Conservation (phyloP, 2,113 vertebrate species). For the Laticauda colubrina region DNA sequence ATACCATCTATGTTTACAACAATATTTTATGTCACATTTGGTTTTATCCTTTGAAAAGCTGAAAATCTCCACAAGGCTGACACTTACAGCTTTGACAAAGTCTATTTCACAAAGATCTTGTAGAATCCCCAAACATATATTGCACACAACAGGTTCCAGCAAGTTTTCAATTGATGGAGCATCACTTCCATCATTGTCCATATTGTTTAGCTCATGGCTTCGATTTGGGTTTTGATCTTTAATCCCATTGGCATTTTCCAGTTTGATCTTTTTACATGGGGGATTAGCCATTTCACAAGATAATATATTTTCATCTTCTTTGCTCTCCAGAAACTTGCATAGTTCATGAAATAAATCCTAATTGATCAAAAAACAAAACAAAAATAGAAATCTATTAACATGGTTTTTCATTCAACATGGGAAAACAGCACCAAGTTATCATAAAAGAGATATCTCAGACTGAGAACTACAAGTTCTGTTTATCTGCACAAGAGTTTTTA, state of each 20-base stretch:
- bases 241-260: conserved; percentile 50
- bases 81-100: conserved; percentile 81
- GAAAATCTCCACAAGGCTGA: not conserved
- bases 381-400: not conserved
- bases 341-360: conserved; percentile 81
- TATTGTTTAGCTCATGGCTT: not conserved
- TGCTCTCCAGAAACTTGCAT: conserved; percentile 68
- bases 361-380: conserved; percentile 30
- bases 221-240: conserved; percentile 52
- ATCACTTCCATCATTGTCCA: not conserved
- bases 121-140: conserved; percentile 87
- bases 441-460: not conserved
- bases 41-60: not conserved
- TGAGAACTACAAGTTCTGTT: not conserved
- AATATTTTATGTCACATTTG: not conserved
- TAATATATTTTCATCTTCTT: conserved; percentile 41
- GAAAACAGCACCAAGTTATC: not conserved
- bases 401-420: not conserved
- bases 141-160: conserved; percentile 68
- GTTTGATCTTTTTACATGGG: conserved; percentile 79
- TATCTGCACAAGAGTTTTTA: not conserved
- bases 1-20: not conserved
- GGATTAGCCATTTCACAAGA: conserved; percentile 65
- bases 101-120: conserved; percentile 79
- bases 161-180: not conserved